Evolutionary conservation across 1,140 invertebrate species (phyloP).

Genomic region (Grapholita molesta): DNA sequence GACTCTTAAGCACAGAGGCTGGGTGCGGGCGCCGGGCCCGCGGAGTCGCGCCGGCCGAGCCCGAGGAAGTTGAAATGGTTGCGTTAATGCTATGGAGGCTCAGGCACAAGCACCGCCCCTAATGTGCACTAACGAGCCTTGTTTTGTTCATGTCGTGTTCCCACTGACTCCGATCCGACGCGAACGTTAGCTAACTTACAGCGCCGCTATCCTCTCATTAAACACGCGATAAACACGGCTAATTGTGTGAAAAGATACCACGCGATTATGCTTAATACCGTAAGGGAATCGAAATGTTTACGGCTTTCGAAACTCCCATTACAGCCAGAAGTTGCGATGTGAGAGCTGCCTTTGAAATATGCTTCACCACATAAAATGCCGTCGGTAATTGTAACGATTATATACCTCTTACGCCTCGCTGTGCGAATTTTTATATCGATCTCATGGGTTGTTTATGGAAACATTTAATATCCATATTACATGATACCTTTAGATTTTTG

Average conservation of each 20-base stretch:
- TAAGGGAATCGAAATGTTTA: not conserved
- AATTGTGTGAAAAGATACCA: constrained; percentile 7
- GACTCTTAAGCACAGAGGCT: constrained; percentile 65
- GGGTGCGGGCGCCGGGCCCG: constrained; percentile 20
- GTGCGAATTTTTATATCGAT: too few species aligned
- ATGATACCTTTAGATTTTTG: too few species aligned
- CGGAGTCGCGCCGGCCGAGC: constrained; percentile 24
- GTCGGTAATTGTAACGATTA: not conserved
- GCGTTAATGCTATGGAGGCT: constrained; percentile 36
- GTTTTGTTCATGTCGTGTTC: constrained; percentile 27
- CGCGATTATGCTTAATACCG: not conserved
- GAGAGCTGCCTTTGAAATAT: not conserved
- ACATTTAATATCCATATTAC: too few species aligned
- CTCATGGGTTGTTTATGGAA: too few species aligned
- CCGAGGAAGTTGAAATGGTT: constrained; percentile 45
- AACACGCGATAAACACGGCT: constrained; percentile 8
- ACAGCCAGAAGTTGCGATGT: not conserved
- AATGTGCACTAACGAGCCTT: constrained; percentile 38
- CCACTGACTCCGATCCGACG: not conserved
- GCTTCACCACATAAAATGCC: not conserved
- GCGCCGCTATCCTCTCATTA: constrained; percentile 9
- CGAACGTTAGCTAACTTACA: not conserved
- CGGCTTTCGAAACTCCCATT: not conserved
- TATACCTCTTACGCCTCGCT: not conserved
- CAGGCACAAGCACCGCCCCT: constrained; percentile 20